Base-by-base conservation (phyloP, 2,888 invertebrate genomes). In the Drosophila barbarae region DNA sequence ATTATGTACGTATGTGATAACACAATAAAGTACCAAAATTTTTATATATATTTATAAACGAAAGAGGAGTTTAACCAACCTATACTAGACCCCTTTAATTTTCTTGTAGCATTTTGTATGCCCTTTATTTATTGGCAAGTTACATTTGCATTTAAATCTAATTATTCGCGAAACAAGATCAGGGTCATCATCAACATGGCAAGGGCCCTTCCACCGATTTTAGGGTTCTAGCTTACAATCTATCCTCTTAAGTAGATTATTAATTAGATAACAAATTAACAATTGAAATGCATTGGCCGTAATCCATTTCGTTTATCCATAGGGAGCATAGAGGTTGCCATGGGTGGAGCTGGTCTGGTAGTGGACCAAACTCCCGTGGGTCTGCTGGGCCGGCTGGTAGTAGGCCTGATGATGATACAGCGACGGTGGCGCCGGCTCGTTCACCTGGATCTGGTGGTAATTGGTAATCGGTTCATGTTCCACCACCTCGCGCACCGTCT, bases 381-480 rank as follows among this genome's bases (percentile, higher is more conserved):
- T 75, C 55, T 75, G 69, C 28, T 53, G 51, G 6, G 84, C 74
- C 44, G 76, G 84, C 52, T 81, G 81, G 39, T 86, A 87, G 18
- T 85, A 82, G 2, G 81, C 82, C 54, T 84, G 82, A 55, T 86
- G 82, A 53, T 85, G 84, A 13, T 87, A 85, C 3, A 76, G 64
- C 1, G 74, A 56, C 0, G 87, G 86, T 1, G 79, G 76, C 6
- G 91, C 91, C 9, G 92, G 92, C 51, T 91, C 90, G 57, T 92
- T 91, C n/a, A 92, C 90, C 50, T 91, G 90, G 12, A 92, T 89
- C 67, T 91, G 89, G 72, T 92, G 91, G 71, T 91, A 88, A 76
- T 92, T 92, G 39, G 92, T 92, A 41, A 91, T 91, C 34, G 92
- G 92, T 80, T 92, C 91, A 46, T 91, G 90, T 44, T 92, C 91